A percentile compares a stretch with the other conserved stretches of the same genome.
phyloP scores from a whole-genome alignment of 2,888 invertebrate species.

The Hyles lineata region DNA sequence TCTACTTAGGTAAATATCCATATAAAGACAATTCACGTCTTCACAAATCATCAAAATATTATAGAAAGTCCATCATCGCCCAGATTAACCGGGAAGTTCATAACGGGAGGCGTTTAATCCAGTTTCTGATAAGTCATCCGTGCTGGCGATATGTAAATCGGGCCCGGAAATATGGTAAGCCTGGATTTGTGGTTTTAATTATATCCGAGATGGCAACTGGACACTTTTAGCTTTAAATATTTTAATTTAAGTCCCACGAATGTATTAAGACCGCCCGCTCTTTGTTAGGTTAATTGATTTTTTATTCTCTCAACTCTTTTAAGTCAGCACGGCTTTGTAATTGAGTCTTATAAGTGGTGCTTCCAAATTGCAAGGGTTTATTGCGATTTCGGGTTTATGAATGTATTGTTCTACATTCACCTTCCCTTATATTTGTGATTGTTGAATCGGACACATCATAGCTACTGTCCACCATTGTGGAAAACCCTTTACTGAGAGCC shows the following conservation, averaged over 20 bases:
- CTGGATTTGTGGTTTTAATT: slow-evolving; percentile 62
- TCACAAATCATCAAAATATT: background rate
- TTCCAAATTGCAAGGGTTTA: background rate
- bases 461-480: too few species aligned
- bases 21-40: too few species aligned
- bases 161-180: slow-evolving; percentile 61
- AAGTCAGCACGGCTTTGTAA: slow-evolving; percentile 31
- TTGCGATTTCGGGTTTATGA: background rate
- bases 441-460: too few species aligned
- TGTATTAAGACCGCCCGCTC: slow-evolving; percentile 49
- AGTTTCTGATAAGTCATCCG: slow-evolving; percentile 30
- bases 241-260: slow-evolving; percentile 61
- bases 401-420: background rate
- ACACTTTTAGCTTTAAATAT: slow-evolving; percentile 56
- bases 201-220: slow-evolving; percentile 42
- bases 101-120: slow-evolving; percentile 16
- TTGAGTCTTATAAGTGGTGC: slow-evolving; percentile 18
- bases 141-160: slow-evolving; percentile 50
- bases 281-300: slow-evolving; percentile 46
- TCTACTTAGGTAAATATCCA: too few species aligned
- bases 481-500: too few species aligned
- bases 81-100: slow-evolving; percentile 15
- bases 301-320: slow-evolving; percentile 35
- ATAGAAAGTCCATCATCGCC: background rate
- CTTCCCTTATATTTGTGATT: background rate